These are phyloP conservation scores for Acanthosoma haemorrhoidale DNA, from an alignment of 2,888 invertebrate species.

Conservation along the genomic window DNA sequence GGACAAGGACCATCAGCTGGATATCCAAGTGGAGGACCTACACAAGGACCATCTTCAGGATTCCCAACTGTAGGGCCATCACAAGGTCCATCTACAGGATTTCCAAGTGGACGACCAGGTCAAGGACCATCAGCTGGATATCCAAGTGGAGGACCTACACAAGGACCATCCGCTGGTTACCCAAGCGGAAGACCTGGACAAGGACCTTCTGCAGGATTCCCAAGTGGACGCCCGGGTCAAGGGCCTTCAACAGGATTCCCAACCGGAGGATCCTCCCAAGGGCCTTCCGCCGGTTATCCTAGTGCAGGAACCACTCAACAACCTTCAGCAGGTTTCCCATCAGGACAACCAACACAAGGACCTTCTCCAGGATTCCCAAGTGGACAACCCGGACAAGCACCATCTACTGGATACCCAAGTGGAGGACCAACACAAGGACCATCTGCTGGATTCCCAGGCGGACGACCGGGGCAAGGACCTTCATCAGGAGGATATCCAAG, in stretches of 20 bases:
- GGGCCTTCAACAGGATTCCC: constrained; percentile 39
- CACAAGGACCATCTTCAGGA: constrained; percentile 39
- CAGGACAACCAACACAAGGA: constrained; percentile 22
- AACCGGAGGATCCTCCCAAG: constrained; percentile 41
- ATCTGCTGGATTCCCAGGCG: constrained; percentile 39
- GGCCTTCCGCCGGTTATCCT: constrained; percentile 43
- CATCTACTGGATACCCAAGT: constrained; percentile 38
- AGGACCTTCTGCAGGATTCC: constrained; percentile 28
- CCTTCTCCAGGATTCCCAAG: constrained; percentile 40
- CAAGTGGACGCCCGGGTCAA: constrained; percentile 31
- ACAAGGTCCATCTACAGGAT: constrained; percentile 23
- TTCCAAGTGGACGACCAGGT: constrained; percentile 31
- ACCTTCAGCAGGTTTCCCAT: constrained; percentile 40
- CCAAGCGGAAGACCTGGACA: constrained; percentile 8
- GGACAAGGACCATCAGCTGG: constrained; percentile 42
- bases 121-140: constrained; percentile 30
- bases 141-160: not conserved
- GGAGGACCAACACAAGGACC: constrained; percentile 40
- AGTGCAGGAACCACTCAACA: constrained; percentile 37
- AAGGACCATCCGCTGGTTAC: constrained; percentile 5
- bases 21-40: constrained; percentile 31
- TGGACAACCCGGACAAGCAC: constrained; percentile 21
- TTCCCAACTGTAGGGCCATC: constrained; percentile 40
- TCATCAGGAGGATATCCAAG: constrained; percentile 43
- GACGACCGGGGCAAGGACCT: constrained; percentile 43